A percentile compares a stretch with the other conserved stretches of the same genome.
Evolutionary conservation across 2,113 vertebrate genomes (phyloP).

Genomic region (Argyrosomus japonicus): DNA sequence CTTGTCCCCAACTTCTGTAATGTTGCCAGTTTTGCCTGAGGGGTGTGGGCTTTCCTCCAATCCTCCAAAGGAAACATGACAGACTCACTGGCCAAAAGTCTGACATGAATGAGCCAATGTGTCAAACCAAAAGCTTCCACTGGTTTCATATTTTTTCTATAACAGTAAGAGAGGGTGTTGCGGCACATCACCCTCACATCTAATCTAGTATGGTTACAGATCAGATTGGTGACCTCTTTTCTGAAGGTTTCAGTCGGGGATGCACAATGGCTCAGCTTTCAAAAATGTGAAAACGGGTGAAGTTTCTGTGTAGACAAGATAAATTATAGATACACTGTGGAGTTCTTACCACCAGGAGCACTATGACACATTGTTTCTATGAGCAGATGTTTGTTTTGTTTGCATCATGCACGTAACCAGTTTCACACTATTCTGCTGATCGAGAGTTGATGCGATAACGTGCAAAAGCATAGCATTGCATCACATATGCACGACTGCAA

Average conservation of each 20-base stretch:
- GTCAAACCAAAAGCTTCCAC: slow-evolving; percentile 47
- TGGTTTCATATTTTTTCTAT: slow-evolving; percentile 7
- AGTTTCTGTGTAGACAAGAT: neutral
- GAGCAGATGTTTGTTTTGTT: neutral
- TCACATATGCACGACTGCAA: neutral
- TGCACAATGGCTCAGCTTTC: neutral
- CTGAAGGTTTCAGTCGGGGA: neutral
- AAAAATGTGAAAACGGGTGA: neutral
- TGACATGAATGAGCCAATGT: slow-evolving; percentile 38
- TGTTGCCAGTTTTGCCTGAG: slow-evolving; percentile 61
- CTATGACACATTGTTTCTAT: neutral
- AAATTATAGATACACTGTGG: slow-evolving; percentile 13
- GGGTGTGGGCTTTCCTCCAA: slow-evolving; percentile 67
- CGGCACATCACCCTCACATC: slow-evolving; percentile 13
- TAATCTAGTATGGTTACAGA: neutral
- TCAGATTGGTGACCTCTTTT: slow-evolving; percentile 1
- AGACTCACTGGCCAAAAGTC: slow-evolving; percentile 36
- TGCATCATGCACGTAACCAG: neutral
- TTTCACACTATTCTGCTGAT: neutral
- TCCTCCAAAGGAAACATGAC: slow-evolving; percentile 49
- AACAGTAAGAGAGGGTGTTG: neutral
- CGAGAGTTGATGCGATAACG: neutral
- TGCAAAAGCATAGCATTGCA: neutral
- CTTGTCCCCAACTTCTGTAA: slow-evolving; percentile 53
- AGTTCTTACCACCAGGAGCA: neutral